Conservation (phyloP, 1,140 invertebrate species). For the Diprion similis region DNA sequence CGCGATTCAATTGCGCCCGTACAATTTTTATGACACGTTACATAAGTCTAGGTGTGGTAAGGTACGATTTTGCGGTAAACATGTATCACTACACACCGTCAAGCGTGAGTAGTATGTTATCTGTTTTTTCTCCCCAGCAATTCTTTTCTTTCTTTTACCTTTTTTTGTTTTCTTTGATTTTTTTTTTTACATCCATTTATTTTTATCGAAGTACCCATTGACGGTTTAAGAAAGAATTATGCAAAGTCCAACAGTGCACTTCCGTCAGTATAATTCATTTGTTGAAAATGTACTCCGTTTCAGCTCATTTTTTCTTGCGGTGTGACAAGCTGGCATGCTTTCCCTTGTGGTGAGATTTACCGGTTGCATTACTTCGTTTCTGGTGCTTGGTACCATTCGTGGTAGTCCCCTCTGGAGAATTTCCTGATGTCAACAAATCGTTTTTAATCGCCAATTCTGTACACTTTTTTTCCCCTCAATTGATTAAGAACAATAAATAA, state of each 20-base stretch:
- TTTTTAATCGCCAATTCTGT: background rate
- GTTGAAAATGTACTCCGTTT: background rate
- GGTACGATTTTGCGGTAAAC: background rate
- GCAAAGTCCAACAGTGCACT: background rate
- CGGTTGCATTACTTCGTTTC: background rate
- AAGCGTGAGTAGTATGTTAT: no score
- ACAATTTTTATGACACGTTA: no score
- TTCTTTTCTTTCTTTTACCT: no score
- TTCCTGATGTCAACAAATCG: background rate
- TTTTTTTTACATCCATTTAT: no score
- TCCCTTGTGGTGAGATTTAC: constrained; percentile 2
- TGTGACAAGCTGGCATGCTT: background rate
- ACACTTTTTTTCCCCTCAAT: background rate
- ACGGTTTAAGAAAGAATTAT: no score
- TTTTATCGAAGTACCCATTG: no score
- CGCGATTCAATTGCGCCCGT: no score
- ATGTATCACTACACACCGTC: background rate
- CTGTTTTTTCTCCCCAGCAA: no score
- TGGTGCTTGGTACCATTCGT: background rate
- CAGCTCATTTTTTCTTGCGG: background rate
- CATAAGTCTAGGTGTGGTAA: no score
- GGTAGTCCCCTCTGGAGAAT: background rate
- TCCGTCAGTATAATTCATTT: background rate
- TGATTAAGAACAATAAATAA: background rate
- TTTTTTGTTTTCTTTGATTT: no score